Conservation (phyloP, 2,797 vertebrate species). For the Champsocephalus gunnari region DNA sequence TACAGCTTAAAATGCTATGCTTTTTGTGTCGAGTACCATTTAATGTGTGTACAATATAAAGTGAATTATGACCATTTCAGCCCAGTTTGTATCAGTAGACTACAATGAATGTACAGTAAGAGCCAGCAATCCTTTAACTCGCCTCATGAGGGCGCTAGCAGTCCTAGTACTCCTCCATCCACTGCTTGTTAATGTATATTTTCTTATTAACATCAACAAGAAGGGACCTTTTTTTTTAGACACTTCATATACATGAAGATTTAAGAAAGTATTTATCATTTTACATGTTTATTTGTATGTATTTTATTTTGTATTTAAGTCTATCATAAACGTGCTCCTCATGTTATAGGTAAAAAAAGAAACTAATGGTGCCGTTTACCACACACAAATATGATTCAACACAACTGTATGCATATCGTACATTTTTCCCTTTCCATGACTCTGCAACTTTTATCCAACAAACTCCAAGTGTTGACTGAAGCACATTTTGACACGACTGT, state of each 20-base stretch:
- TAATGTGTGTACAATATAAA: constrained; percentile 4
- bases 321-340: background rate
- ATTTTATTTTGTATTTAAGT: background rate
- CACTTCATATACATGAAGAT: background rate
- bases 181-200: background rate
- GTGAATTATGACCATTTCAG: background rate
- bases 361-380: background rate
- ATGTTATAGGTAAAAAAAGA: background rate
- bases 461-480: constrained; percentile 44
- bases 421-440: constrained; percentile 10
- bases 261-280: background rate
- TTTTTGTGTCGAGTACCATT: background rate
- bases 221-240: background rate
- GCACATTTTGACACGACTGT: constrained; percentile 54
- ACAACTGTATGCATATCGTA: constrained; percentile 14
- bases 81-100: background rate
- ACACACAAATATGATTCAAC: constrained; percentile 3
- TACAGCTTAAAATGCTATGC: background rate
- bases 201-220: constrained; percentile 4
- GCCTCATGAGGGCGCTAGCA: constrained; percentile 71
- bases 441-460: constrained; percentile 37
- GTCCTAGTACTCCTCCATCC: background rate
- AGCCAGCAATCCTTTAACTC: background rate
- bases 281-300: background rate
- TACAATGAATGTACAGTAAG: background rate